Evolutionary conservation across 2,797 vertebrate species (phyloP).

Genomic region (Pogoniulus pusillus): DNA sequence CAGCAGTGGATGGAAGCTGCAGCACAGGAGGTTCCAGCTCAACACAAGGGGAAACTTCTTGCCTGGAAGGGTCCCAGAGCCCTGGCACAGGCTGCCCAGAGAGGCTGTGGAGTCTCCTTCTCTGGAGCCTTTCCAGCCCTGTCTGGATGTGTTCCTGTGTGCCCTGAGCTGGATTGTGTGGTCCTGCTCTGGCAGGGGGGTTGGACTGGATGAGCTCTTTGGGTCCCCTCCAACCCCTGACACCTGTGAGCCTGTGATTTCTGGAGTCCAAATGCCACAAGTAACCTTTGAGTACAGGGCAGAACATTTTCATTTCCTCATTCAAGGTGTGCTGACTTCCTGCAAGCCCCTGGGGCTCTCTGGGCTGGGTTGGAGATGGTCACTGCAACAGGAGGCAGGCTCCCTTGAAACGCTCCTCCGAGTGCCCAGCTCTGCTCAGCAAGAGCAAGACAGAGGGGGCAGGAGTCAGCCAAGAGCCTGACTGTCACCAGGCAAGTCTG

Average conservation of each 20-base stretch:
- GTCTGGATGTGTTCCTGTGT: no score
- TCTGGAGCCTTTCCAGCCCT: no score
- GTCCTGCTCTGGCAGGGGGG: no score
- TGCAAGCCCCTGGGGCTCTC: background rate
- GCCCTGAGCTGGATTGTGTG: no score
- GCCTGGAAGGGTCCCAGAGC: no score
- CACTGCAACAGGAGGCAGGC: background rate
- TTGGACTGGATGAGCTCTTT: no score
- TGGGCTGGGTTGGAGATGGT: background rate
- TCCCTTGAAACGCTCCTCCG: background rate
- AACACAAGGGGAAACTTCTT: no score
- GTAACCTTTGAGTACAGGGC: background rate
- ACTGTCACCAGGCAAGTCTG: background rate
- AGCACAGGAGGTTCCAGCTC: no score
- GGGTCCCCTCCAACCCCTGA: no score
- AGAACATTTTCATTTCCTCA: rapidly evolving
- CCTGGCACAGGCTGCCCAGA: no score
- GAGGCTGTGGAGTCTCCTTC: no score
- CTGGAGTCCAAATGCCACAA: background rate
- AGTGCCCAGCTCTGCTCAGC: background rate
- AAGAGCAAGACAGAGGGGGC: background rate
- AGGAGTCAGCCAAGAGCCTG: background rate
- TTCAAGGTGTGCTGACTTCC: background rate
- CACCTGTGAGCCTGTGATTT: background rate
- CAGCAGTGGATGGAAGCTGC: no score